Evolutionary conservation across 2,113 vertebrate genomes (phyloP).

Genomic region (Syngnathus scovelli): DNA sequence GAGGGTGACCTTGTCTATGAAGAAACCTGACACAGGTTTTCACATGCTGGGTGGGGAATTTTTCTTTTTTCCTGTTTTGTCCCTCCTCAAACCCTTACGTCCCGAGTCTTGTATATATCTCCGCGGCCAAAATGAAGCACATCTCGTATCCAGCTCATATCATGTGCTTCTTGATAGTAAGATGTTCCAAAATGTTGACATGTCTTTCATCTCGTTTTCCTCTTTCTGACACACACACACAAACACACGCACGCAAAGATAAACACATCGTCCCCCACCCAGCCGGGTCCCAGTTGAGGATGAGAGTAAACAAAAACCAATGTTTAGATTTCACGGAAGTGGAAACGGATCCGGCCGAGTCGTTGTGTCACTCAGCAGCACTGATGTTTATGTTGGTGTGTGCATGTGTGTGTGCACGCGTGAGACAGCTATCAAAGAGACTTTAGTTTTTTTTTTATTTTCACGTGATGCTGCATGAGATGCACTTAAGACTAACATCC

Average conservation of each 20-base stretch:
- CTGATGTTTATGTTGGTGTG: conserved; percentile 49
- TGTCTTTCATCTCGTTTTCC: conserved; percentile 1
- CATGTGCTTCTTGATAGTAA: conserved; percentile 1
- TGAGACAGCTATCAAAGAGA: neutral
- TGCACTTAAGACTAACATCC: neutral
- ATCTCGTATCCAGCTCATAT: conserved; percentile 27
- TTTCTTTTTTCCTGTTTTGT: conserved; percentile 14
- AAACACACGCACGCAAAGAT: neutral
- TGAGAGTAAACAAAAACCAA: conserved; percentile 57
- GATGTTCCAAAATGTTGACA: neutral
- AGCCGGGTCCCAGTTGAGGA: conserved; percentile 26
- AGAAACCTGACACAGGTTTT: conserved; percentile 67
- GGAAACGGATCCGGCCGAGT: conserved; percentile 55
- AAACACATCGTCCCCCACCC: neutral
- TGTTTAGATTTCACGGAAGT: conserved; percentile 66
- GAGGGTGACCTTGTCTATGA: conserved; percentile 66
- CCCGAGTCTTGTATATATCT: conserved; percentile 44
- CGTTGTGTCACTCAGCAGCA: conserved; percentile 55
- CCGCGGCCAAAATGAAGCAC: conserved; percentile 22
- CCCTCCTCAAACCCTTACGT: conserved; percentile 2
- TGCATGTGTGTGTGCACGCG: conserved; percentile 3
- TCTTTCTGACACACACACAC: conserved; percentile 11
- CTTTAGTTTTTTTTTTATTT: neutral
- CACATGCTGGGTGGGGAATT: conserved; percentile 59
- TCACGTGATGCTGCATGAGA: neutral